These are phyloP conservation scores for Dione vanillae DNA, from an alignment of 2,888 invertebrate genomes.

Conservation along the genomic window DNA sequence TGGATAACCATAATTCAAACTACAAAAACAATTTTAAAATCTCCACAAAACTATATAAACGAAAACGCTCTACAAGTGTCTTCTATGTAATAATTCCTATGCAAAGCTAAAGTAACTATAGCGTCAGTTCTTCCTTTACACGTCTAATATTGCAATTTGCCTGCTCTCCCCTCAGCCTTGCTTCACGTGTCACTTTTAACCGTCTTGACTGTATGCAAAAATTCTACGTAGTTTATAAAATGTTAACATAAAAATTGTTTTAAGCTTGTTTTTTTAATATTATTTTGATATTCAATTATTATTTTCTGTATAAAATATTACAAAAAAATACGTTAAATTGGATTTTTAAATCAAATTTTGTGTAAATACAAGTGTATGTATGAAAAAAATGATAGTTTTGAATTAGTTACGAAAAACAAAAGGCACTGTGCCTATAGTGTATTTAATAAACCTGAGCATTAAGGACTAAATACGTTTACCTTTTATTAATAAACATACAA, in stretches of 20 bases:
- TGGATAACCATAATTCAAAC: too few relatives aligned
- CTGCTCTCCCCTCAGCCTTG: conserved; percentile 19
- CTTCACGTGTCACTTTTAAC: not conserved
- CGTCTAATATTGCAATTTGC: conserved; percentile 32
- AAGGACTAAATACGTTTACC: too few relatives aligned
- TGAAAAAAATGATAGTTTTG: too few relatives aligned
- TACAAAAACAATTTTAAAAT: not conserved
- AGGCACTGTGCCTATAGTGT: too few relatives aligned
- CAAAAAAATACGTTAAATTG: too few relatives aligned
- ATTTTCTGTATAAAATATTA: too few relatives aligned
- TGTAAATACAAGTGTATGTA: too few relatives aligned
- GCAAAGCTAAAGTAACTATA: conserved; percentile 18
- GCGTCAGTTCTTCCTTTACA: conserved; percentile 19
- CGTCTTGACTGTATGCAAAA: not conserved
- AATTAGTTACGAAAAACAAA: too few relatives aligned
- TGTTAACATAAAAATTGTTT: not conserved
- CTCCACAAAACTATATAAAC: not conserved
- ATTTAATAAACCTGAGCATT: too few relatives aligned
- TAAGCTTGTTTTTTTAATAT: not conserved
- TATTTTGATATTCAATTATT: not conserved
- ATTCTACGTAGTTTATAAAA: too few relatives aligned
- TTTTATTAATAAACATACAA: too few relatives aligned
- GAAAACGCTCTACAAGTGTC: conserved; percentile 11
- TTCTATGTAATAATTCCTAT: not conserved
- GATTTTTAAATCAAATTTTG: too few relatives aligned